Base-by-base conservation (phyloP, 2,797 vertebrate genomes). In the Thaleichthys pacificus region DNA sequence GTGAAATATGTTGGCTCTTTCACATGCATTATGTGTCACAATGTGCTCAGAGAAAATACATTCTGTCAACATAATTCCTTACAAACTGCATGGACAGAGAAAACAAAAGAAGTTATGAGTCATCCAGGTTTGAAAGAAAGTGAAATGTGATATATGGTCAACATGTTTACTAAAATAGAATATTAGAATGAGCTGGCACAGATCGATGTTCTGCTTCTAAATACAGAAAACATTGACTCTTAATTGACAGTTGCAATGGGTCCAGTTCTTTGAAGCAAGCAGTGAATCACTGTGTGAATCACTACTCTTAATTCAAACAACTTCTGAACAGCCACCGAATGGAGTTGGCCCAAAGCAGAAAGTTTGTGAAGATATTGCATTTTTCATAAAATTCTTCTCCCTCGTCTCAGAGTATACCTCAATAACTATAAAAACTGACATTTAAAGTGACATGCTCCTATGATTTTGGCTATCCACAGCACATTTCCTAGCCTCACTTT, bases 401-500 rank as follows among this genome's bases (percentile, higher is more conserved):
- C 73, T 74, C 61, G 70, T 83, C 78, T 82, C 22, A 17, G 5
- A 66, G 56, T 57, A 68, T 63, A 76, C 68, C 57, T 74, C 71
- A 80, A 69, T 74, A 80, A 77, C 70, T 72, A 79, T 80, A 73
- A 81, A 76, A 82, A 77, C 64, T 85, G 83, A 85, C 79, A 83
- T 85, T 83, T 89, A 77, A 85, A 86, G 78, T 88, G 84, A 85
- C 83, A 82, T 76, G 71, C 73, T 84, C 69, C 74, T 88, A 76
- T 85, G 84, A 78, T 88, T 90, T 85, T 81, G 84, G 81, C 84
- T 86, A 83, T 77, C 80, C 75, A 72, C 85, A 85, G 86, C 86
- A 89, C 82, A 85, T 87, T 87, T 86, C 28, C 28, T 79, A 69
- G 72, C 86, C 82, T 84, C 80, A 78, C 71, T 78, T 71, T 74